Conservation (phyloP, 2,888 invertebrate genomes). For the Pimpla rufipes region DNA sequence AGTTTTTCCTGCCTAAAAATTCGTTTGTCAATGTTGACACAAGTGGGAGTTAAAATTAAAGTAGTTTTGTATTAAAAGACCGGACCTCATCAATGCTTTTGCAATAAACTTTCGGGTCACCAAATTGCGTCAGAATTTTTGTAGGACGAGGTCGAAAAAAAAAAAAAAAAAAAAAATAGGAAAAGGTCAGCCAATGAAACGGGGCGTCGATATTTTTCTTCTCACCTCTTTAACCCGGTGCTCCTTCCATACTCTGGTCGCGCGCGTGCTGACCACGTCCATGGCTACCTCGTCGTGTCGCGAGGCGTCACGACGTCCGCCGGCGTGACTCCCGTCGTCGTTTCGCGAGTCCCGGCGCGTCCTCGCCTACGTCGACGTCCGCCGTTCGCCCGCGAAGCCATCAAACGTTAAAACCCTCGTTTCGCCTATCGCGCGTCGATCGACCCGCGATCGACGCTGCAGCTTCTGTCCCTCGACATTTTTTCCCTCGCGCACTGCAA, state of each 20-base stretch:
- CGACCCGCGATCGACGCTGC: not conserved
- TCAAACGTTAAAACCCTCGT: slow-evolving; percentile 35
- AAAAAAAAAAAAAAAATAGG: no score
- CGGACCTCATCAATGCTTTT: no score
- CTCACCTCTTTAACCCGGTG: slow-evolving; percentile 76
- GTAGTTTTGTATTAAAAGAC: no score
- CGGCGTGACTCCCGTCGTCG: slow-evolving; percentile 5
- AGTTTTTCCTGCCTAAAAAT: no score
- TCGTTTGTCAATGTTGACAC: no score
- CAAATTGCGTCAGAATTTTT: no score
- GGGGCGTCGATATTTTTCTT: slow-evolving; percentile 1
- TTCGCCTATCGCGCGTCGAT: not conserved
- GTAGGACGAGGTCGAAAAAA: no score
- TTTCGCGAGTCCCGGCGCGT: slow-evolving; percentile 28
- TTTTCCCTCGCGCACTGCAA: slow-evolving; percentile 1
- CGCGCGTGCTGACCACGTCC: slow-evolving; percentile 71
- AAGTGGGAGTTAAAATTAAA: no score
- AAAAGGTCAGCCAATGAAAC: no score
- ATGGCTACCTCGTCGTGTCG: slow-evolving; percentile 66
- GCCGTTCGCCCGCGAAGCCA: slow-evolving; percentile 47
- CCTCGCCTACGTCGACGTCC: slow-evolving; percentile 46
- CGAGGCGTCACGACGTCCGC: slow-evolving; percentile 40
- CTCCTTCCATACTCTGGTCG: slow-evolving; percentile 73
- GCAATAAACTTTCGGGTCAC: no score
- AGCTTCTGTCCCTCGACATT: slow-evolving; percentile 6